phyloP scores from a whole-genome alignment of 2,113 vertebrate species.

The Notiomystis cincta region DNA sequence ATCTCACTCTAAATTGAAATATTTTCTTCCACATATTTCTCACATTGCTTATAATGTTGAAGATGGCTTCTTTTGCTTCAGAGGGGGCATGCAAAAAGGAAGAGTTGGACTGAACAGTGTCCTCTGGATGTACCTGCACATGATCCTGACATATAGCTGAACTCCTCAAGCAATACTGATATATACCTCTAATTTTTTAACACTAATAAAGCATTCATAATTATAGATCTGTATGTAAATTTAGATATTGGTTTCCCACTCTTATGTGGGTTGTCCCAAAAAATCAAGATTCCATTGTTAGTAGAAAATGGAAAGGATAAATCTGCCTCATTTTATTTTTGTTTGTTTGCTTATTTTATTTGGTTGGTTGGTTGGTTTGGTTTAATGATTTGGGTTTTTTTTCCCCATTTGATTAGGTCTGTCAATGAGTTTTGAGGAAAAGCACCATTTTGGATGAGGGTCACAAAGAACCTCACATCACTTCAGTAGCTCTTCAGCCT shows the following conservation, averaged over 20 bases:
- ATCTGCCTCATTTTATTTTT: not conserved
- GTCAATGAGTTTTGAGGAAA: not conserved
- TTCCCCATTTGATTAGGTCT: not conserved
- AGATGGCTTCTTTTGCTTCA: not conserved
- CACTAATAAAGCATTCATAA: not conserved
- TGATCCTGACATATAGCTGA: not conserved
- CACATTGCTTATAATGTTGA: not conserved
- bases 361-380: not conserved
- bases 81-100: not conserved
- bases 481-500: not conserved
- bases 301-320: not conserved
- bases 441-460: not conserved
- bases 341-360: accelerated
- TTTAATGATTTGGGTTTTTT: not conserved
- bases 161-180: not conserved
- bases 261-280: accelerated
- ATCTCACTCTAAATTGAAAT: not conserved
- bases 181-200: not conserved
- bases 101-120: not conserved
- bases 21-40: not conserved
- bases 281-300: not conserved
- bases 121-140: not conserved
- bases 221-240: not conserved
- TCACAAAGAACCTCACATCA: not conserved
- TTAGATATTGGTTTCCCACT: not conserved